These are phyloP conservation scores for Sciaenops ocellatus DNA, from an alignment of 2,797 vertebrate genomes.

Conservation along the genomic window DNA sequence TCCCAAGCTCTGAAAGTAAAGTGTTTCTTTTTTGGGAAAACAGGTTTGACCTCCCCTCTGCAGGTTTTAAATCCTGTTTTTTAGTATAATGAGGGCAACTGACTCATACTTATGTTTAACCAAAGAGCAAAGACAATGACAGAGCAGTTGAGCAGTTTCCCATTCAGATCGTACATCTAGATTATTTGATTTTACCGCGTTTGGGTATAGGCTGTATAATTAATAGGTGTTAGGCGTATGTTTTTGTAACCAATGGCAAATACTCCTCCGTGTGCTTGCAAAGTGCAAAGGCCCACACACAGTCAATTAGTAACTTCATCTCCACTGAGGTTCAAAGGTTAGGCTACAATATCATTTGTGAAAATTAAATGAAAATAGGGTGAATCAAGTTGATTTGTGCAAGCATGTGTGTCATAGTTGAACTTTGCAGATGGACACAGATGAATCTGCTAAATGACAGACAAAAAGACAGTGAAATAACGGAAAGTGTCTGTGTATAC, in stretches of 20 bases:
- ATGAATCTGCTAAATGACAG: background rate
- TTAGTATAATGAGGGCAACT: background rate
- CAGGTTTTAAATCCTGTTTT: background rate
- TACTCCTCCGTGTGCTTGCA: conserved; percentile 9
- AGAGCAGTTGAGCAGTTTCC: background rate
- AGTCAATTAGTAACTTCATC: conserved; percentile 78
- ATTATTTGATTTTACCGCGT: background rate
- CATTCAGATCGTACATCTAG: background rate
- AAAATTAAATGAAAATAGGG: conserved; percentile 17
- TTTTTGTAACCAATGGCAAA: background rate
- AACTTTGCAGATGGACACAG: background rate
- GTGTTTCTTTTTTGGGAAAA: background rate
- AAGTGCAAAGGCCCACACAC: conserved; percentile 60
- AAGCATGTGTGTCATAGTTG: background rate
- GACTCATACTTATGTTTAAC: background rate
- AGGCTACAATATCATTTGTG: conserved; percentile 19
- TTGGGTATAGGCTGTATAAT: too few relatives aligned
- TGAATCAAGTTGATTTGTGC: background rate
- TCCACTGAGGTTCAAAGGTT: conserved; percentile 68
- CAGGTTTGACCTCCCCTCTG: background rate
- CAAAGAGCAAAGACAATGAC: background rate
- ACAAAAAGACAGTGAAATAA: background rate
- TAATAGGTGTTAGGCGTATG: too few relatives aligned
- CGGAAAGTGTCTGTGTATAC: background rate
- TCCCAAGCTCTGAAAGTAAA: background rate